A percentile compares a stretch with the other conserved stretches of the same genome.
Conservation (phyloP, 2,113 vertebrate species). For the Microcebus murinus region DNA sequence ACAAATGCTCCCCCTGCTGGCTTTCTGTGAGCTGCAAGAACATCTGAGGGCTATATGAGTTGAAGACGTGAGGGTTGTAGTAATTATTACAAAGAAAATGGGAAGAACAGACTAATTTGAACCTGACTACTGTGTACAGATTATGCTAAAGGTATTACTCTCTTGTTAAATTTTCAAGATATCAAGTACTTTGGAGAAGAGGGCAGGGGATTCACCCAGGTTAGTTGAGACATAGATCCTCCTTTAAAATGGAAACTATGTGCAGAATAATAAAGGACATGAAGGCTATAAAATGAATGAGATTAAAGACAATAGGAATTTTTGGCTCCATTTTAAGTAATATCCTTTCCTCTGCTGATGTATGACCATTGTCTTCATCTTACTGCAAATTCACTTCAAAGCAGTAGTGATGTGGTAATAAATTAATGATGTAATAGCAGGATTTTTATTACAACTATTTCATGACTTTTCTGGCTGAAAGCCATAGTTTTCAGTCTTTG, state of each 20-base stretch:
- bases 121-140: constrained; percentile 60
- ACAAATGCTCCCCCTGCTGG: constrained; percentile 85
- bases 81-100: constrained; percentile 26
- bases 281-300: constrained; percentile 56
- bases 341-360: constrained; percentile 70
- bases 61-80: not conserved
- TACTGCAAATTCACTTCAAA: constrained; percentile 70
- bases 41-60: constrained; percentile 78
- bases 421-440: constrained; percentile 74
- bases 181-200: constrained; percentile 57
- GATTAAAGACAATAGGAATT: not conserved
- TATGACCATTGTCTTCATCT: constrained; percentile 64
- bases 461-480: constrained; percentile 68
- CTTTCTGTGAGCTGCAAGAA: constrained; percentile 82
- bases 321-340: constrained; percentile 57
- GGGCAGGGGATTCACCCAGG: constrained; percentile 62
- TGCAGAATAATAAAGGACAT: constrained; percentile 62
- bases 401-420: constrained; percentile 68
- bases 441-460: constrained; percentile 68
- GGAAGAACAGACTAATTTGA: constrained; percentile 63
- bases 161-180: constrained; percentile 72
- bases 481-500: constrained; percentile 37
- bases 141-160: constrained; percentile 75
- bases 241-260: constrained; percentile 67
- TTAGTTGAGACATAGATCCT: constrained; percentile 74